Percentiles rank a stretch among this genome's conserved stretches.
Conservation (phyloP, 2,113 vertebrate species). For the Craseonycteris thonglongyai region DNA sequence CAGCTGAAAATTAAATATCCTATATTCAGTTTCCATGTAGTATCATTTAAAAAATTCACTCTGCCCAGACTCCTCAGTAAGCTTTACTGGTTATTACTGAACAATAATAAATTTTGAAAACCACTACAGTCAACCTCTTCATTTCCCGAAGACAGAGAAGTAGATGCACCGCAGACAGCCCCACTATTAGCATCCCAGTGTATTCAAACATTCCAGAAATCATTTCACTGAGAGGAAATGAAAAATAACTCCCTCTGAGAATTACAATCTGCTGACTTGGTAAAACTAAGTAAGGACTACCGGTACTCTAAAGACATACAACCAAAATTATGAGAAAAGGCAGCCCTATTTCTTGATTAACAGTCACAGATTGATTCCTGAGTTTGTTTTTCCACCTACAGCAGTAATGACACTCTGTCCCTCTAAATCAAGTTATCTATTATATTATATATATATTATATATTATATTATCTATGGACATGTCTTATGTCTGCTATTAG, state of each 20-base stretch:
- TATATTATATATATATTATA: too few species aligned
- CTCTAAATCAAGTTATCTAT: neutral
- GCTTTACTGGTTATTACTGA: neutral
- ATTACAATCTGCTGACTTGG: neutral
- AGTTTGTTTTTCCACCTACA: neutral
- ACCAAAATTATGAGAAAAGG: neutral
- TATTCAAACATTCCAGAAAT: neutral
- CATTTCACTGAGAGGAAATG: neutral
- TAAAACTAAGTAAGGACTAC: neutral
- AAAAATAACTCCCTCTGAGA: neutral
- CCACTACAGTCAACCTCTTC: neutral
- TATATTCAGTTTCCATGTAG: neutral
- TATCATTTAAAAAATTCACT: conserved; percentile 12
- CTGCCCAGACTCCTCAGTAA: neutral
- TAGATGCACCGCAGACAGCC: neutral
- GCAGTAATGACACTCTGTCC: neutral
- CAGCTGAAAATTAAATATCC: neutral
- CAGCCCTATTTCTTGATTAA: neutral
- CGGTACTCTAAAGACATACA: neutral
- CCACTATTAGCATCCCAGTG: neutral
- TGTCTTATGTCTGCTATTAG: neutral
- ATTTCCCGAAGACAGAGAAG: neutral
- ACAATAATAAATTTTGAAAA: conserved; percentile 24
- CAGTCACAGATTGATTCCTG: neutral
- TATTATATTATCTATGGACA: neutral